Conservation (phyloP, 2,113 vertebrate species). For the Bagarius yarrelli region DNA sequence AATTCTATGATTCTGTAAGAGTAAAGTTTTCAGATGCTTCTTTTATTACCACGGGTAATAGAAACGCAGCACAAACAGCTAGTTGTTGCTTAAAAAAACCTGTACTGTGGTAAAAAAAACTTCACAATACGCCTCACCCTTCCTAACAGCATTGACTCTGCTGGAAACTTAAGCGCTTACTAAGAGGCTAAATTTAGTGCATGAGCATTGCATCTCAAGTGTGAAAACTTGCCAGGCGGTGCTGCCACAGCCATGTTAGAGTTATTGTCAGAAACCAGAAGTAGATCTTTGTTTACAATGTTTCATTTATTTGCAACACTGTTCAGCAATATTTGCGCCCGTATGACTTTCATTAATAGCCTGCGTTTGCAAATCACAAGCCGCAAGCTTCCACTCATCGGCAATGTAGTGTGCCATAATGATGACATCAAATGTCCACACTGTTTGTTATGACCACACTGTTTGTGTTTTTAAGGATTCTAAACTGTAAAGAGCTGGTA, state of each 20-base stretch:
- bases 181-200: conserved; percentile 36
- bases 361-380: background rate
- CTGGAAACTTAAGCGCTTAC: conserved; percentile 35
- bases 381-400: background rate
- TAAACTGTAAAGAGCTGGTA: no score
- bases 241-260: conserved; percentile 16
- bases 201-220: conserved; percentile 17
- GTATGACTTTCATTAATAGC: background rate
- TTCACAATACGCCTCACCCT: conserved; percentile 34
- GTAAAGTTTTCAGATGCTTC: conserved; percentile 35
- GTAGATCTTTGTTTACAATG: background rate
- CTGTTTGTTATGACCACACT: background rate
- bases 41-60: conserved; percentile 29
- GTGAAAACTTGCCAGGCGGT: background rate
- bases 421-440: background rate
- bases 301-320: conserved; percentile 9
- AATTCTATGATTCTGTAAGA: conserved; percentile 53
- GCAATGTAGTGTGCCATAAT: background rate
- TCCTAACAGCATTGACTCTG: conserved; percentile 31
- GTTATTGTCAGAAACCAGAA: background rate
- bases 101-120: conserved; percentile 38
- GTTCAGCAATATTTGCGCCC: conserved; percentile 8
- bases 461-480: background rate
- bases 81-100: conserved; percentile 33
- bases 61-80: conserved; percentile 29